Evolutionary conservation across 2,888 invertebrate genomes (phyloP), one percentile per base, ranked within the genome.

Genomic region (Nephrotoma appendiculata): DNA sequence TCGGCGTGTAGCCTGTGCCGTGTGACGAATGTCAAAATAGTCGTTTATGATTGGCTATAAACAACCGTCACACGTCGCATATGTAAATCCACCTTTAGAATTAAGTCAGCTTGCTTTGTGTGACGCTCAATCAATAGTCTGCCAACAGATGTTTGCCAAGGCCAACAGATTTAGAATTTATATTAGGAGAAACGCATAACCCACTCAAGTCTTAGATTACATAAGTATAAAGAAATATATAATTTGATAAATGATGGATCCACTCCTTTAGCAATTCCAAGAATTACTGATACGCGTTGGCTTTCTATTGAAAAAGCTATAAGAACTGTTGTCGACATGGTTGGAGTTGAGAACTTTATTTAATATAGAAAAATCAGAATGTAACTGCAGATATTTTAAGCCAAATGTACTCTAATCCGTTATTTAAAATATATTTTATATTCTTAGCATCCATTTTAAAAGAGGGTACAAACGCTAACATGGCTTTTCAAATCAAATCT

Each of bases 261-360:
- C 1, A 87, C 88, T n/a, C 89, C 89, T 0, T 83, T 88, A 84
- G 89, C 89, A 88, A 89, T 89, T 71, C 42, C 87, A 5, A 71
- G 87, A 86, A 86, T 87, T 5, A 88, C n/a, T n/a, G n/a, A n/a
- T n/a, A n/a, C n/a, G n/a, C n/a, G n/a, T n/a, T n/a, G n/a, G n/a
- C n/a, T n/a, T 3, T 89, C 89, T 5, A 89, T 89, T 83, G 88
- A 57, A 41, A 31, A 12, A 19, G 42, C 42, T 43, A 71, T 87
- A n/a, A 57, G 4, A 11, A 42, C 52, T 6, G 71, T 87, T 42
- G 1, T 15, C 15, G 12, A 42, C 85, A 1, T 87, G 87, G 87
- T 6, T 87, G 2, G 87, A 87, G 43, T 52, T 87, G 31, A 41
- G 2, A 31, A 87, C 41, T 1, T 42, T 52, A 19, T 87, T 87